Base-by-base conservation (phyloP, 2,113 vertebrate genomes). In the Brachirus orientalis region DNA sequence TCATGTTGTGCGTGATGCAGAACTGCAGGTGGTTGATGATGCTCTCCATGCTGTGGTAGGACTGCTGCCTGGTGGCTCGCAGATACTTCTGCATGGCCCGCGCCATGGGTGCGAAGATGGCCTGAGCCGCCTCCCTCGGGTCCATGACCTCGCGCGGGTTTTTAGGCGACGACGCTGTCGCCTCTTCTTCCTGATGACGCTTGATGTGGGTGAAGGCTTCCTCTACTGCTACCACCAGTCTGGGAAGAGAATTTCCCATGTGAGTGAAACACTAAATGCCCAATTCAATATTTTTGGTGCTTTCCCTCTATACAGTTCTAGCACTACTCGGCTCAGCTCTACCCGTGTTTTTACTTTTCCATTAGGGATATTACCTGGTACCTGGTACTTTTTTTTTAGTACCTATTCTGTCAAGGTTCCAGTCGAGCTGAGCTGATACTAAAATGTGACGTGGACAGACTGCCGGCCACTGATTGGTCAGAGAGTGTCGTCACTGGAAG, bases 41-140 rank as follows among this genome's bases (percentile, higher is more conserved):
- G 93, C 95, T 97, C 94, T 98, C 96, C 97, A 98, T 98, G 82
- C 92, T 96, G 91, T 98, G 96, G 90, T 94, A 97, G 1, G 95
- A 94, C 89, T 98, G 96, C 86, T 98, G 97, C 77, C 96, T 94
- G 16, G 96, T 98, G 79, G 95, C 96, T 0, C 96, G 92, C 5
- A 98, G 93, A 91, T 97, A 98, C 55, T 98, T 98, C 93, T 98
- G 97, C 96, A 98, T 97, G 90, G 97, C 96, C 0, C 97, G 89
- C 0, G 97, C 97, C 96, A 98, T 97, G 58, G 97, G 97, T 6
- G 97, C 96, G 0, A 98, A 97, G 80, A 98, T 97, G 77, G 97
- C 97, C 69, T 98, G 97, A 0, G 96, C 96, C 0, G 96, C 97
- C 79, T 98, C 96, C 7, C 96, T 91, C 0, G 96, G 96, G 81